Base-by-base conservation (phyloP, 2,113 vertebrate genomes). In the Sarotherodon lohbergeri region DNA sequence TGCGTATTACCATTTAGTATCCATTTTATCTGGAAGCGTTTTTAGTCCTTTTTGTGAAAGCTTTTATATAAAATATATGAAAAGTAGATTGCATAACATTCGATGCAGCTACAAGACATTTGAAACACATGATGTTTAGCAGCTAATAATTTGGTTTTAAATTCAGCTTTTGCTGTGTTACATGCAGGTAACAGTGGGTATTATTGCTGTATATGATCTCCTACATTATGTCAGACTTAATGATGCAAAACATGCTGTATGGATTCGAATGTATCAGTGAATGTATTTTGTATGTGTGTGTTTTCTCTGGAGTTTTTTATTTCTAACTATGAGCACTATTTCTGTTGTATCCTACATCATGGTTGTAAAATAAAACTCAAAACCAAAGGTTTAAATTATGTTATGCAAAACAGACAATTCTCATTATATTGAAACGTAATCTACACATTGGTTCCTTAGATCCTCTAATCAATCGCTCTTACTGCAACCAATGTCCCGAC, bases 21-120 rank as follows among this genome's bases (percentile, higher is more conserved):
- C 32, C 5, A 19, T 54, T 1, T 54, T 22, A 22, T 55, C 54
- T 55, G 54, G n/a, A n/a, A 55, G 10, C 1, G 12, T 55, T 24
- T 54, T 22, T 22, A 22, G 22, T 22, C 22, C 22, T 22, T 22
- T 22, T 22, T 22, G 22, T 22, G 22, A 54, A 24, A 55, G n/a
- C n/a, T 55, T 55, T 55, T 6, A 6, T 55, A 55, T 2, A 22
- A 55, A 55, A 22, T 22, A 22, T 55, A 55, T 55, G 0, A 6
- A 55, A 24, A 22, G 3, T 55, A 55, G n/a, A 22, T 55, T 22
- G 3, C 52, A 0, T 55, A 55, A 55, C 52, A 55, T 12, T 22
- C 0, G 52, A 55, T 55, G 54, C 10, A 1, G n/a, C 0, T 2
- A 24, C 2, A 55, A 55, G 2, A 55, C 10, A 2, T 55, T 55